Evolutionary conservation across 2,888 invertebrate genomes (phyloP).

Genomic region (Leptarthrus brevirostris): DNA sequence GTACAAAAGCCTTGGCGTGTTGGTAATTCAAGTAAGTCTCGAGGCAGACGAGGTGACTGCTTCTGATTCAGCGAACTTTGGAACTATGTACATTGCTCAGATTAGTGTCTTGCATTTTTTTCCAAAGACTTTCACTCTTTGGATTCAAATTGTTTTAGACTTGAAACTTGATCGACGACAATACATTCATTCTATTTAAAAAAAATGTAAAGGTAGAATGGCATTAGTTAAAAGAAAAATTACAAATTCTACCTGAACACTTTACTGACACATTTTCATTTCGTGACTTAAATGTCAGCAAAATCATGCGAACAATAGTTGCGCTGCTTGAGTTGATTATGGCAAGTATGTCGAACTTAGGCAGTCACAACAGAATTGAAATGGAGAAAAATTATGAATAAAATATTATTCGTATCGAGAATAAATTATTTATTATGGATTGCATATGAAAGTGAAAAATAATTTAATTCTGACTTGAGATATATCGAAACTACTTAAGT

Average conservation of each 20-base stretch:
- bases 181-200: too few species aligned
- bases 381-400: constrained; percentile 10
- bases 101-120: too few species aligned
- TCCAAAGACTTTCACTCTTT: constrained; percentile 27
- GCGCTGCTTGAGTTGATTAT: background rate
- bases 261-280: constrained; percentile 15
- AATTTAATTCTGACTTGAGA: too few species aligned
- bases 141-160: background rate
- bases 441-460: constrained; percentile 5
- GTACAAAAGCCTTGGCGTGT: constrained; percentile 20
- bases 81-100: too few species aligned
- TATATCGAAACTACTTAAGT: too few species aligned
- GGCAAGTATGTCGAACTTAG: constrained; percentile 2
- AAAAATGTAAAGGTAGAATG: background rate
- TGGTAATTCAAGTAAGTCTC: constrained; percentile 13
- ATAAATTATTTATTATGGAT: background rate
- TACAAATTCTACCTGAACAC: background rate
- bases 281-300: constrained; percentile 39
- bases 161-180: background rate
- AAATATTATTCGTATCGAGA: background rate
- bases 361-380: background rate
- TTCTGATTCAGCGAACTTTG: background rate
- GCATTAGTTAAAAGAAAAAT: background rate
- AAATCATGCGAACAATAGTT: background rate
- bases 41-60: constrained; percentile 20